Conservation (phyloP, 2,797 vertebrate genomes). For the Periparus ater region DNA sequence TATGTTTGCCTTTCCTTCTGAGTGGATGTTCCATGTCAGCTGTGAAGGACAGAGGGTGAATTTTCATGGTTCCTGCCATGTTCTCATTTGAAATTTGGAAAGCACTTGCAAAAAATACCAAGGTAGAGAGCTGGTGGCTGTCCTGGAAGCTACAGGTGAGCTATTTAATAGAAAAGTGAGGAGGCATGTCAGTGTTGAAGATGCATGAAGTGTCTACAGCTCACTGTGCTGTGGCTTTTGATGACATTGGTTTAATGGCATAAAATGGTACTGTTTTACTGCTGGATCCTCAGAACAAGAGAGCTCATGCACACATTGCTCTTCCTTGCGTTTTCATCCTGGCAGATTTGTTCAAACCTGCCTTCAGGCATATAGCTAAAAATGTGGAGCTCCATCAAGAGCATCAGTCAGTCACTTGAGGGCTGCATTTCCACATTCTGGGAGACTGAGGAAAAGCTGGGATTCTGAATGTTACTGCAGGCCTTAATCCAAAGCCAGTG, state of each 20-base stretch:
- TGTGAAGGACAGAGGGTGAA: neutral
- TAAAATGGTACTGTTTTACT: neutral
- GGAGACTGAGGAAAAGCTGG: neutral
- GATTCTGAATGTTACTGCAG: neutral
- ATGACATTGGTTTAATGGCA: neutral
- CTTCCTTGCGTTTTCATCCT: neutral
- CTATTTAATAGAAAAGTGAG: neutral
- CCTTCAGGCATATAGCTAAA: neutral
- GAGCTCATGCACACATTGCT: neutral
- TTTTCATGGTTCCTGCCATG: neutral
- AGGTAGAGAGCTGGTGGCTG: neutral
- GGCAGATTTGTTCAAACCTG: neutral
- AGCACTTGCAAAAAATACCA: neutral
- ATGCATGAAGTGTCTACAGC: neutral
- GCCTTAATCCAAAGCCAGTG: neutral
- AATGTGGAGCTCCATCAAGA: neutral
- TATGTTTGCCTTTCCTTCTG: neutral
- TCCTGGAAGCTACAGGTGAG: neutral
- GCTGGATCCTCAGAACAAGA: neutral
- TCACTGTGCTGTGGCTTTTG: neutral
- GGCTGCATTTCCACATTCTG: neutral
- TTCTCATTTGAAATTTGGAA: neutral
- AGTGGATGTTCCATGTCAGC: neutral
- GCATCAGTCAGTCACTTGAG: neutral
- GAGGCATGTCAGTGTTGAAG: neutral